Evolutionary conservation across 2,888 invertebrate genomes (phyloP).

Genomic region (Polydrusus pterygomalis): DNA sequence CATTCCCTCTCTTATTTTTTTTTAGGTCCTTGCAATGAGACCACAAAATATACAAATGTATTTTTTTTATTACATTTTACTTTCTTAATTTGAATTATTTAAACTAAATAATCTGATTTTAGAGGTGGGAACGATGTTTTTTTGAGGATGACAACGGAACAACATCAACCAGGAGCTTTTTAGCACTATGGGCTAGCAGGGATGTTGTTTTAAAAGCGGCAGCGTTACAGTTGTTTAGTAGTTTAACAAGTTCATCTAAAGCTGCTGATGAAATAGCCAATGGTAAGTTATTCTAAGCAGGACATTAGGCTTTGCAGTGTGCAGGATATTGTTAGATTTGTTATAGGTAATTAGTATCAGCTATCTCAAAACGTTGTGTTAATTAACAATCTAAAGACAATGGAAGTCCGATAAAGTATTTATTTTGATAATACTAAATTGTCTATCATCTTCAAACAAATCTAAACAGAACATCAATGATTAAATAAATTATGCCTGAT

Average conservation of each 20-base stretch:
- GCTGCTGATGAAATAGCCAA: conserved; percentile 66
- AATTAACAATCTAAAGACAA: no score
- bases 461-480: no score
- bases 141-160: conserved; percentile 60
- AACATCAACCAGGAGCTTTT: conserved; percentile 68
- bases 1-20: no score
- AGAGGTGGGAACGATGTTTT: conserved; percentile 69
- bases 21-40: no score
- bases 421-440: no score
- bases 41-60: no score
- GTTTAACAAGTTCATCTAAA: conserved; percentile 68
- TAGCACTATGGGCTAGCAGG: conserved; percentile 72
- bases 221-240: conserved; percentile 73
- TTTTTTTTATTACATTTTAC: conserved; percentile 12
- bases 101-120: conserved; percentile 19
- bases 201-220: conserved; percentile 75
- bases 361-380: no score
- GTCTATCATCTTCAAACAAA: no score
- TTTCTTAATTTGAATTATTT: not conserved
- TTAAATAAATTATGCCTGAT: not conserved
- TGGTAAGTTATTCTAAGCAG: conserved; percentile 60
- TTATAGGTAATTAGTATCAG: no score
- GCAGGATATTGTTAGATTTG: no score
- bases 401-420: no score
- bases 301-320: not conserved